phyloP scores from a whole-genome alignment of 2,797 vertebrate species.

The Urophycis tenuis region DNA sequence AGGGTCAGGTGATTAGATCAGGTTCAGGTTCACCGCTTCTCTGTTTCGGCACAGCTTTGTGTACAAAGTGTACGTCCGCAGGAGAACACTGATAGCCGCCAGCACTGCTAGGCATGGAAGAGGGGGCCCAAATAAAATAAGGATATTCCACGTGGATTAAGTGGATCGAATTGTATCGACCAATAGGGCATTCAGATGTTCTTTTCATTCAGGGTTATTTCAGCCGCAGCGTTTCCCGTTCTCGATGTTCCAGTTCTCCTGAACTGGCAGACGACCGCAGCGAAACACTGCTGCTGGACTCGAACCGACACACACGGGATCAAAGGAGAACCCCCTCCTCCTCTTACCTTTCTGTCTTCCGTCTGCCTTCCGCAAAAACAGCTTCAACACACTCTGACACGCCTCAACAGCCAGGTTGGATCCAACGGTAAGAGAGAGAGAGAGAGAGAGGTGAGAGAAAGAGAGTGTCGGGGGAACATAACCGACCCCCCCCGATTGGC shows the following conservation, averaged over 20 bases:
- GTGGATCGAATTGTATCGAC: too few species aligned
- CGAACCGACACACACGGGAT: neutral
- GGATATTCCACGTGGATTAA: too few species aligned
- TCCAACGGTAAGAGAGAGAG: neutral
- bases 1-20: too few species aligned
- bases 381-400: neutral
- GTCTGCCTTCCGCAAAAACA: neutral
- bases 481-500: conserved; percentile 21
- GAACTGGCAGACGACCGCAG: neutral
- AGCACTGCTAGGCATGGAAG: too few species aligned
- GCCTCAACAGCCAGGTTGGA: neutral
- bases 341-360: neutral
- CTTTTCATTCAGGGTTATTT: too few species aligned
- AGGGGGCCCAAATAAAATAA: too few species aligned
- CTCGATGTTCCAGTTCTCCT: neutral
- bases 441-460: neutral
- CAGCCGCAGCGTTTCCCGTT: too few species aligned
- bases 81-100: too few species aligned
- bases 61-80: too few species aligned
- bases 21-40: too few species aligned
- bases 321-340: neutral
- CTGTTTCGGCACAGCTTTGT: too few species aligned
- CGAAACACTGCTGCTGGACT: neutral
- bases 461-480: neutral
- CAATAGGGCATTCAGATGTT: too few species aligned